Evolutionary conservation across 30 jellyfish, hydroid and myxozoan genomes (phyloP), one percentile per base, ranked within the genome.

Genomic region (Hydractinia symbiolongicarpus): DNA sequence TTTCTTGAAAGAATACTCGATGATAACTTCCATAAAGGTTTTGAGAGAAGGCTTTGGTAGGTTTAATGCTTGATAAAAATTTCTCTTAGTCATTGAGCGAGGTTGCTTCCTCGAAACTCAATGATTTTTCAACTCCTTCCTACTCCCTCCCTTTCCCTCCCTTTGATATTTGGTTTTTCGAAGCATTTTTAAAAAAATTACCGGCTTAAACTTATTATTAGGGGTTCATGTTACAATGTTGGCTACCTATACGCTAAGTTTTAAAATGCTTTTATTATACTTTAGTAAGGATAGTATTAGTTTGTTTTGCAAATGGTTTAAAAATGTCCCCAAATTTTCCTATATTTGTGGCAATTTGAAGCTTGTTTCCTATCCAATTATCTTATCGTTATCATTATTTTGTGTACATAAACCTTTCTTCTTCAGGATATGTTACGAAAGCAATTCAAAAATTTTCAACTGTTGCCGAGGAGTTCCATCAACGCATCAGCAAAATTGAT

Each of bases 381-480:
- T 8, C 19, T 15, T 8, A 5, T 53, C 16, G 15, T 51, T 72
- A 3, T 17, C 1, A 13, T 61, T 1, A 5, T 55, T 19, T 7
- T 50, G 83, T 30, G 50, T 9, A 50, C 4, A 20, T 81, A 15
- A 6, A 30, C 44, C 40, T 64, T 81, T 54, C 55, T 50, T 50
- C 53, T 84, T 68, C 19, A 84, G 93, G 61, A 4, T 61, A 40
- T 7, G 79, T 84, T 72, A 68, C 55, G 72, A 30, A 68, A 13
- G 80, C 52, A 15, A 53, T 84, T 40, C 40, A 50, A 16, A 76
- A 76, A 4, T 84, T 84, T 21, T 64, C 19, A 10, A 9, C 72
- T 49, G 69, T 86, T 4, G 87, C 87, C 7, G n/a, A 53, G n/a
- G 17, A 8, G 52, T 84, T 84, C 57, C 86, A 67, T 10, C 51